Evolutionary conservation across 2,888 invertebrate genomes (phyloP), one percentile per base, ranked within the genome.

Genomic region (Oscheius sp.): DNA sequence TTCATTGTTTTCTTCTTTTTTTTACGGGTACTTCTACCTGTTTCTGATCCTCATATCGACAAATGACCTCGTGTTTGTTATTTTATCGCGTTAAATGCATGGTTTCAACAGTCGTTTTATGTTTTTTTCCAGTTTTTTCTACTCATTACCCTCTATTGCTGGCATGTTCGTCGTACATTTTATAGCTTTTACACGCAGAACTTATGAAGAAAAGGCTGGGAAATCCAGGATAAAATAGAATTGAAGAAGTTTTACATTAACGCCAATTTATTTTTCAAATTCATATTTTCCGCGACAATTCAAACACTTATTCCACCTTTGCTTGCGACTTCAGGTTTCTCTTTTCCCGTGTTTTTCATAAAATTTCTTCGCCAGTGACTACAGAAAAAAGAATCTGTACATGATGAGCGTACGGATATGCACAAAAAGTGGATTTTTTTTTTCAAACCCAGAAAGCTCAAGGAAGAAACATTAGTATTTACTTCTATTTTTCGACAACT

Each of bases 61-160:
- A 50, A 50, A 57, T 13, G 57, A 32, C 21, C 51, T 35, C 35
- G n/a, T 33, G 13, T 7, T 58, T 21, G 21, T 21, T 21, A 21
- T 21, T 21, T 21, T 33, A 47, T n/a, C 48, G 70, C 29, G 55
- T 58, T 42, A 70, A 42, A 42, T 55, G 21, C 13, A 51, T 50
- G 50, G 11, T 35, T 35, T 37, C 42, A 42, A 42, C 42, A 7
- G 42, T 42, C 42, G 3, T 3, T 42, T 5, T 7, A 7, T 7
- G 42, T 42, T 0, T 42, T 42, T 7, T 42, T 42, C 4, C 3
- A 42, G 42, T 42, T 42, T 42, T 42, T 0, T 42, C 42, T 42
- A 5, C 42, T 42, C 4, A 62, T 33, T 9, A 62, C 29, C 62
- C 21, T 62, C 9, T 62, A 2, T 29, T 62, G 10, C 35, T 33